Evolutionary conservation across 2,888 invertebrate species (phyloP), one percentile per base, ranked within the genome.

Genomic region (Octonoba sinensis): DNA sequence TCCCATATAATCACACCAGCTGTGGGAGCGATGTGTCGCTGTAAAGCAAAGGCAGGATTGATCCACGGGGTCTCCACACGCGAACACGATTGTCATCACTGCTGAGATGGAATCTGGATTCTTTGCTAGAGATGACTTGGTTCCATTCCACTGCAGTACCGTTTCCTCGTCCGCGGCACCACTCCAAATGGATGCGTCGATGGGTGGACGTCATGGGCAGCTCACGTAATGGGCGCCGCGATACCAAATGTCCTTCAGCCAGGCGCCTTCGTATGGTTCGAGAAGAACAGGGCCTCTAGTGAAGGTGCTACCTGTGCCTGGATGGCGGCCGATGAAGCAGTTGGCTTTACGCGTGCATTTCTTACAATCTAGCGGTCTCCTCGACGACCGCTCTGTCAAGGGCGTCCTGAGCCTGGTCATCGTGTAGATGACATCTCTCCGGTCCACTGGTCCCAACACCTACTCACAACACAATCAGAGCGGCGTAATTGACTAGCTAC

Each of bases 1-100:
- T 36, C 56, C 57, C 27, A 27, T 59, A 71, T 3, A 4, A 56
- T 69, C 3, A 56, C 46, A 36, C 56, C 57, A 15, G 46, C 47
- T 56, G 56, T 69, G 56, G 54, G 22, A 24, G 47, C 18, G 47
- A 1, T 46, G 46, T n/a, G n/a, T n/a, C n/a, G n/a, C n/a, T n/a
- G n/a, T n/a, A n/a, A n/a, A n/a, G n/a, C n/a, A n/a, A n/a, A 36
- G 54, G 69, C 22, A n/a, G 56, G 56, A 69, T 22, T 22, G 54
- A 18, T 15, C 69, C 4, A 66, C 66, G 66, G 27, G 27, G n/a
- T 1, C 44, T 4, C 57, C 24, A 20, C 16, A 65, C 36, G n/a
- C n/a, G n/a, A n/a, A n/a, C n/a, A 46, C 59, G 46, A 24, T 60
- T 44, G 24, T 47, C 47, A 71, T 57, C 59, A 57, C 57, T 71